Evolutionary conservation across 2,113 vertebrate genomes (phyloP), one percentile per base, ranked within the genome.

Genomic region (Microtus oregoni): DNA sequence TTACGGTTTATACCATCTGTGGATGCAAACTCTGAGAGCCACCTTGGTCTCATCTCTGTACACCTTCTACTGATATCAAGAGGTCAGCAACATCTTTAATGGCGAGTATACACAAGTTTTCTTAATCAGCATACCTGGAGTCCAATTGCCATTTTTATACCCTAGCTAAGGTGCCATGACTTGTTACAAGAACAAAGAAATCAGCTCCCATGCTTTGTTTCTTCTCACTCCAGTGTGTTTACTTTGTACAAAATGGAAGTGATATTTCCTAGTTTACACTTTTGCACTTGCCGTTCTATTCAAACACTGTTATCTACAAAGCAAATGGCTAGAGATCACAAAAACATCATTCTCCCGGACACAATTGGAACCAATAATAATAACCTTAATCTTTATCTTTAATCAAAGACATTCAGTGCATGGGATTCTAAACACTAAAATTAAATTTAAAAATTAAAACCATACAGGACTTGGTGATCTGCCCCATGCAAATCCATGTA

Each of bases 221-320:
- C 10, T 79, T 26, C 65, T 92, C 55, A 47, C 7, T 52, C 1
- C 61, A 55, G 3, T 85, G 76, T 30, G 78, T 14, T 63, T 4
- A 41, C 41, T 87, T 94, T 92, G 70, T 28, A 2, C 28, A 87
- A 73, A 95, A 97, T 50, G 3, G 12, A 94, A 52, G 83, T 68
- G 14, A 17, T 11, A 75, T 73, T 3, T 44, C 15, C 19, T 32
- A 7, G 8, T n/a, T 77, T 24, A 17, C 35, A 35, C 0, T 5
- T 87, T 82, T 72, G 15, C 2, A 61, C 7, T 63, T 19, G 72
- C 2, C 3, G 83, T 2, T 72, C 44, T n/a, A 28, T 17, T 52
- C 15, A 58, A 70, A 35, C 17, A 65, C 35, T 17, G 67, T 61
- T 92, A 90, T 72, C 70, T 75, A n/a, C 13, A 67, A 50, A 92